Evolutionary conservation across 2,113 vertebrate species (phyloP).

Genomic region (Cariama cristata): DNA sequence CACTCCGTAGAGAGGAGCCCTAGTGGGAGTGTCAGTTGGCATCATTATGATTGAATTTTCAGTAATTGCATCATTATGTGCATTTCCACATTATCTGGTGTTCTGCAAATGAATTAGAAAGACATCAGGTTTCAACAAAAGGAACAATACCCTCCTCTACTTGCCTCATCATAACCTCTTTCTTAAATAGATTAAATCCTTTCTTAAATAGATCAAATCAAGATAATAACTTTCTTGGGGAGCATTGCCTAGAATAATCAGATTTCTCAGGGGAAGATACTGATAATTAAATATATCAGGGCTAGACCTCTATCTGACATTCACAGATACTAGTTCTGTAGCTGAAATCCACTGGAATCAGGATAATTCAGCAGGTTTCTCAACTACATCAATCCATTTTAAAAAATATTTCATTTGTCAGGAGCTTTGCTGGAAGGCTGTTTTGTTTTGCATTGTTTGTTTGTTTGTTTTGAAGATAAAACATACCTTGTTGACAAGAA

Average conservation of each 20-base stretch:
- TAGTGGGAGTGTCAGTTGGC: neutral
- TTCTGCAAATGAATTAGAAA: constrained; percentile 35
- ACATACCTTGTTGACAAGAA: neutral
- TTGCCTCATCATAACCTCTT: constrained; percentile 6
- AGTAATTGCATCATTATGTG: constrained; percentile 24
- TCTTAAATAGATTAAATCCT: constrained; percentile 37
- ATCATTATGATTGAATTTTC: constrained; percentile 17
- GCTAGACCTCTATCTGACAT: constrained; percentile 16
- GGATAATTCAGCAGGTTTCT: neutral
- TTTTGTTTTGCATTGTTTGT: neutral
- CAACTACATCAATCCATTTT: neutral
- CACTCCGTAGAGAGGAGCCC: neutral
- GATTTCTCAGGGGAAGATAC: constrained; percentile 31
- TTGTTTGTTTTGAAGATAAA: constrained; percentile 19
- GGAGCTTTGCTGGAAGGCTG: neutral
- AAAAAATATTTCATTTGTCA: neutral
- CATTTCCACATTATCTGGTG: neutral
- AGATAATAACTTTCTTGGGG: constrained; percentile 45
- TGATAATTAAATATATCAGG: constrained; percentile 14
- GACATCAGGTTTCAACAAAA: constrained; percentile 23
- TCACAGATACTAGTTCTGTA: neutral
- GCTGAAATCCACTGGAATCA: neutral
- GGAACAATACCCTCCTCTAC: neutral
- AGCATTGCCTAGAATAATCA: constrained; percentile 16
- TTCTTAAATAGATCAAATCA: constrained; percentile 41